Evolutionary conservation across 23 tunicate genomes (phyloP).

Genomic region (Ciona savignyi): DNA sequence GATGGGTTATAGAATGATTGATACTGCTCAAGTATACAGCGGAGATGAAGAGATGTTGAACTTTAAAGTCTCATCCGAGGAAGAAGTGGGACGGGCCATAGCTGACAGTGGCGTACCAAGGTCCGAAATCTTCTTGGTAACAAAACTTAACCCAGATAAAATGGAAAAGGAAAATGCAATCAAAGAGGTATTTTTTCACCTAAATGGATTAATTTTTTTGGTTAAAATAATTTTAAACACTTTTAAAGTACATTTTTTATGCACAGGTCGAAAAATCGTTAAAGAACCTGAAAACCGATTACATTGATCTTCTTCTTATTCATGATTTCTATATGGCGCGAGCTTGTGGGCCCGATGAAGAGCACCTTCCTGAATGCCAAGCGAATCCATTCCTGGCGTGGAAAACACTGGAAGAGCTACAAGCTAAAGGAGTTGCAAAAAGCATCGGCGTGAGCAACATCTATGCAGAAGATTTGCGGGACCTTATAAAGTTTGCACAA

Average conservation of each 20-base stretch:
- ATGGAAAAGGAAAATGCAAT: slow-evolving; percentile 8
- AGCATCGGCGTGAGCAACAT: slow-evolving; percentile 53
- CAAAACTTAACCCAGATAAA: slow-evolving; percentile 12
- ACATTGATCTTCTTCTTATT: slow-evolving; percentile 30
- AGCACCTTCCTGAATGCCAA: slow-evolving; percentile 7
- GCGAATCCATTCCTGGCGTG: slow-evolving; percentile 13
- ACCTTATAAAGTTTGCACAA: slow-evolving; percentile 5
- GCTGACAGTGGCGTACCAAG: slow-evolving; percentile 18
- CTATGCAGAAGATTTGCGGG: background rate
- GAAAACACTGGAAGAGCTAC: slow-evolving; percentile 29
- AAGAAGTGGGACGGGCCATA: slow-evolving; percentile 24
- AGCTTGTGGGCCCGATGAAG: slow-evolving; percentile 5
- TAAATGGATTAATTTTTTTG: no score
- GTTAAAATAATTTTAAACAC: no score
- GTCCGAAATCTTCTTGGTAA: slow-evolving; percentile 20
- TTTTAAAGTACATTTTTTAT: no score
- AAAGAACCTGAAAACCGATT: slow-evolving; percentile 23
- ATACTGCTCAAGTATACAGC: slow-evolving; percentile 24
- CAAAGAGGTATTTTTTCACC: background rate
- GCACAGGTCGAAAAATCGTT: slow-evolving; percentile 10
- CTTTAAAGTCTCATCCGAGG: slow-evolving; percentile 4
- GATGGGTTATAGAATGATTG: slow-evolving; percentile 51
- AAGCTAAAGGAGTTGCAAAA: slow-evolving; percentile 20
- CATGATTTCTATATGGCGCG: slow-evolving; percentile 10
- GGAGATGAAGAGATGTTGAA: slow-evolving; percentile 5